phyloP scores from a whole-genome alignment of 2,113 vertebrate genomes.

The Ailuropoda melanoleuca region DNA sequence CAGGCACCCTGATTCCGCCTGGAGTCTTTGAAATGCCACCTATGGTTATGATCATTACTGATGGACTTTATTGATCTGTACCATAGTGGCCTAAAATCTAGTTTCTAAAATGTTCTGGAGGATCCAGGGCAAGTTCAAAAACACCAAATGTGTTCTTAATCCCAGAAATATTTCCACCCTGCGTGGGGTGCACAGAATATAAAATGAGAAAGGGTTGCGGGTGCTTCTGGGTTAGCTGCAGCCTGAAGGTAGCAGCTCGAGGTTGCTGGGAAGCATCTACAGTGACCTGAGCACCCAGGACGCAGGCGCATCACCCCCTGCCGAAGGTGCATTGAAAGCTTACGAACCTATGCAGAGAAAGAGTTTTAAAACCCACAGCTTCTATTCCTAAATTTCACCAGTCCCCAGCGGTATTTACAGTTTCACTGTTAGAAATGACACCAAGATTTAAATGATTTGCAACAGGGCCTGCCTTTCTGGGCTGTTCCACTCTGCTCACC shows the following conservation, averaged over 20 bases:
- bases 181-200: not conserved
- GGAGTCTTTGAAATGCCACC: not conserved
- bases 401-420: not conserved
- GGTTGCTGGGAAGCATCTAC: too few species aligned
- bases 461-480: not conserved
- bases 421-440: not conserved
- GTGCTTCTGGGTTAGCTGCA: not conserved
- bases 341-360: not conserved
- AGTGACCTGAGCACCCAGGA: not conserved
- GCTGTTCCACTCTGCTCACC: not conserved
- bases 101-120: conserved; percentile 48
- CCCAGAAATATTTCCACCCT: not conserved
- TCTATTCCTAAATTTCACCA: not conserved
- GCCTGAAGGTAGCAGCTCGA: not conserved
- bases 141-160: not conserved
- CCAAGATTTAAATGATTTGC: not conserved
- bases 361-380: not conserved
- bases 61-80: not conserved
- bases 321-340: not conserved
- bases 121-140: not conserved
- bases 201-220: not conserved
- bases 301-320: not conserved
- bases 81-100: not conserved
- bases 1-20: not conserved
- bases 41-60: not conserved